Evolutionary conservation across 1,140 invertebrate genomes (phyloP), one percentile per base, ranked within the genome.

Genomic region (Hesperophylax magnus): DNA sequence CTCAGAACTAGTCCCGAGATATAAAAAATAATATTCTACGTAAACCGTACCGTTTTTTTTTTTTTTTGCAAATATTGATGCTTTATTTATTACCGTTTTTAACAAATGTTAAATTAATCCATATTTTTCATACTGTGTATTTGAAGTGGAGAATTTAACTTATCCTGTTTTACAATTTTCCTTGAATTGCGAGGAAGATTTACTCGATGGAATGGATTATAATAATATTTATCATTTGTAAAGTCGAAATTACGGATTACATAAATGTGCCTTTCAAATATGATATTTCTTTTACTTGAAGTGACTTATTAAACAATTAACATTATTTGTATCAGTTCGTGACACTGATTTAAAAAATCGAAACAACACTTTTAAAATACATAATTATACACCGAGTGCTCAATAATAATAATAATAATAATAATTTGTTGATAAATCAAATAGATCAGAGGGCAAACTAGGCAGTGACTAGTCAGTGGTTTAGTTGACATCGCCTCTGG

Each of bases 211-310:
- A 61, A 61, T 61, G 9, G 20, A 47, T 47, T 47, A n/a, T n/a
- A 39, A 47, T 47, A 47, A 47, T 47, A 47, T 47, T 47, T 61
- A 61, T 61, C 4, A 69, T 27, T 27, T 72, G 47, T 72, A 72
- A 72, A 72, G 11, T 34, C 63, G n/a, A 67, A 24, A 24, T 54
- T 14, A 72, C 47, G 20, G 20, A 72, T 72, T 72, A 72, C 47
- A 20, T 72, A 22, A 72, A 72, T 54, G 69, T 72, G 69, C 69
- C 69, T 72, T 53, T 54, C 52, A 53, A 47, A 47, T 47, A 47
- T 47, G 39, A 72, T 54, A 72, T 72, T 72, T 72, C 18, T 72
- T 72, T 72, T 54, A 67, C 63, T 27, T 34, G 6, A 31, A 67
- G 63, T 67, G 63, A 67, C 31, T 67, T 67, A 34, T 17, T 67